A percentile compares a stretch with the other conserved stretches of the same genome.
Conservation (phyloP, 2,888 invertebrate species). For the Rhagonycha lutea region DNA sequence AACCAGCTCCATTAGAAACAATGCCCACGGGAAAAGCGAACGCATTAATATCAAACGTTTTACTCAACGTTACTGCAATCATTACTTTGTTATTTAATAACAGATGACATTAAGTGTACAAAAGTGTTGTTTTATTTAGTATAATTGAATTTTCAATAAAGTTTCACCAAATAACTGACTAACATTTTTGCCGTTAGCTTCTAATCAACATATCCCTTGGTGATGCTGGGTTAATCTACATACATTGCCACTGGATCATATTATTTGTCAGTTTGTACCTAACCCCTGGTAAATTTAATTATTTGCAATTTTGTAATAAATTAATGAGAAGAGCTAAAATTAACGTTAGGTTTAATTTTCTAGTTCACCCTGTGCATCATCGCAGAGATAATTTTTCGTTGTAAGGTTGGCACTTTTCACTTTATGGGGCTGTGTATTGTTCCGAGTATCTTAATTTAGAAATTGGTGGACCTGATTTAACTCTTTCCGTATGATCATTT, state of each 20-base stretch:
- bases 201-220: background rate
- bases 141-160: background rate
- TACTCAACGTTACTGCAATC: background rate
- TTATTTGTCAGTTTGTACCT: no score
- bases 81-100: background rate
- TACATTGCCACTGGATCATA: background rate
- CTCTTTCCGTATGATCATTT: no score
- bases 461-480: no score
- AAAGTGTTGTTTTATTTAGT: background rate
- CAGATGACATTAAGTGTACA: slow-evolving; percentile 11
- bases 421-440: no score
- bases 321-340: no score
- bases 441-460: no score
- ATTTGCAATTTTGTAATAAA: no score
- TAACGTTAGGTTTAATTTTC: no score
- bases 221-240: background rate
- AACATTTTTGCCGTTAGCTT: background rate
- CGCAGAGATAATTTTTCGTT: no score
- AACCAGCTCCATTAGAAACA: slow-evolving; percentile 24
- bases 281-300: no score
- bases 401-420: no score
- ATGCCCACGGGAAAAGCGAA: slow-evolving; percentile 14
- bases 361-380: no score
- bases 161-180: background rate
- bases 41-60: background rate